Base-by-base conservation (phyloP, 2,888 invertebrate species). In the Xanthia togata region DNA sequence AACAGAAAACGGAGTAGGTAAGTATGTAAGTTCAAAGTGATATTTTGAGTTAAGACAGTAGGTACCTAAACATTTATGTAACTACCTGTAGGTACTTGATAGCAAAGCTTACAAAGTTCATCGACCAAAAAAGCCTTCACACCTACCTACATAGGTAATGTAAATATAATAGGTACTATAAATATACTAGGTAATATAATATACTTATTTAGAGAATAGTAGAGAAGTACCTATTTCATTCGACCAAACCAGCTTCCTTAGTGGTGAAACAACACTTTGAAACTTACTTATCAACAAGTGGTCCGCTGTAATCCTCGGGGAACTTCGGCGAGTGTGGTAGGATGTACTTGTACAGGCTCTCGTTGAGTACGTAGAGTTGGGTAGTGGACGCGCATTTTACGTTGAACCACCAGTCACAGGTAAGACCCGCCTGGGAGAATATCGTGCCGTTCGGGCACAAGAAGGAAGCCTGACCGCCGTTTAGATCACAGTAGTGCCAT, bases 371-470 rank as follows among this genome's bases (percentile, higher is more conserved):
- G 93, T 99, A 99, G 0, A 98, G 97, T 92, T 99, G 98, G 0
- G 98, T 96, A 0, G 98, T 98, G 23, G 98, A 97, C 44, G 98
- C 97, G 92, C 98, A 99, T 89, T 98, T 98, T 0, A 99, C 98
- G 92, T 99, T 99, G 94, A 98, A 99, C 98, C 98, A 99, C 98
- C 98, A 99, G 93, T 99, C 99, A 91, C 98, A 98, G 0, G 98
- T 98, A 63, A 99, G 95, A 0, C 98, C 98, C 23, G 98, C 98
- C 96, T 99, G 98, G 85, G 98, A 98, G 96, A 99, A 99, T 91
- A 99, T 98, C 5, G 99, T 99, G 57, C 99, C 98, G 92, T 98
- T 98, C 68, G 98, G 98, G 90, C 98, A 99, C 55, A 99, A 95
- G 93, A 99, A 99, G 5, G 98, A 98, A 8, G 98, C 98, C 93